phyloP scores from a whole-genome alignment of 2,113 vertebrate genomes.

The Oxyura jamaicensis region DNA sequence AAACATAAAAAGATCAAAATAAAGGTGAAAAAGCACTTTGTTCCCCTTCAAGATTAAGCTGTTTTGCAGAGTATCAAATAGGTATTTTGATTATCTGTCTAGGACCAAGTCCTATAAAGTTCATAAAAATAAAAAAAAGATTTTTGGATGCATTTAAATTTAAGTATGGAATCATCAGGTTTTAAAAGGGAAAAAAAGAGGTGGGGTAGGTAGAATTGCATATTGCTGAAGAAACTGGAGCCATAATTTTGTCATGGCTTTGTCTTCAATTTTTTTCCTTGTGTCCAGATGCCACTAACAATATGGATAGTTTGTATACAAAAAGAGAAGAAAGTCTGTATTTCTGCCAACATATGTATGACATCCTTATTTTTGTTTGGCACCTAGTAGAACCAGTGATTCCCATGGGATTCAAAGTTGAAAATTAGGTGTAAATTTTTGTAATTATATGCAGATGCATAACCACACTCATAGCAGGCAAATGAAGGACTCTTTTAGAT shows the following conservation, averaged over 20 bases:
- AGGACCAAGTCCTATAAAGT: neutral
- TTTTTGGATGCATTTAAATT: neutral
- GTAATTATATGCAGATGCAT: conserved; percentile 42
- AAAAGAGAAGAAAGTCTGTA: conserved; percentile 17
- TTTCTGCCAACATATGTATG: conserved; percentile 53
- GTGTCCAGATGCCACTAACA: conserved; percentile 25
- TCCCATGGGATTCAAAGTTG: conserved; percentile 27
- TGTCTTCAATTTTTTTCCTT: conserved; percentile 10
- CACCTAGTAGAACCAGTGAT: neutral
- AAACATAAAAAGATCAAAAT: neutral
- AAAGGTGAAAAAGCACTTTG: neutral
- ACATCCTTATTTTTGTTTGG: conserved; percentile 52
- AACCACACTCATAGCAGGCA: neutral
- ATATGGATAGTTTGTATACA: neutral
- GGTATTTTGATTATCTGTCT: neutral
- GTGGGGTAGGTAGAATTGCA: neutral
- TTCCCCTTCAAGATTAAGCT: neutral
- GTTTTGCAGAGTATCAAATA: neutral
- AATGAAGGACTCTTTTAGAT: neutral
- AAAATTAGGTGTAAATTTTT: conserved; percentile 35
- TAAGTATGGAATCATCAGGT: neutral
- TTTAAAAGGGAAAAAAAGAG: neutral
- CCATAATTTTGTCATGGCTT: neutral
- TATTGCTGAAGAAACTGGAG: conserved; percentile 3
- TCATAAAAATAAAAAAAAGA: neutral